Evolutionary conservation across 2,888 invertebrate genomes (phyloP).

Genomic region (Epistrophella euchroma): DNA sequence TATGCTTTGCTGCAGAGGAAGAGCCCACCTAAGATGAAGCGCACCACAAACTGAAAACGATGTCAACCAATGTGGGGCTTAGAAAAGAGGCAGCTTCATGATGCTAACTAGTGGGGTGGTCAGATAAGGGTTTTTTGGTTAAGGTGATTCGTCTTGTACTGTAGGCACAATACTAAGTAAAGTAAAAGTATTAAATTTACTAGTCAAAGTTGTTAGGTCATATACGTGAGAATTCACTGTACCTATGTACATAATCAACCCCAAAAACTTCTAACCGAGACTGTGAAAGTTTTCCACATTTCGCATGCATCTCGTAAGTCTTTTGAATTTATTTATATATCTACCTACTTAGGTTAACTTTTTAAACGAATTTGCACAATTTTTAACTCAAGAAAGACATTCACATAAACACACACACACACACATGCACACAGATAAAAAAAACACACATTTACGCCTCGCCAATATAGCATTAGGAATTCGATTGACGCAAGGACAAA

Average conservation of each 20-base stretch:
- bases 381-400: conserved; percentile 31
- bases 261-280: background rate
- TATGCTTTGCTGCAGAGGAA: no score
- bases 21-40: no score
- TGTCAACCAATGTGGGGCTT: no score
- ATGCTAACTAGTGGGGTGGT: no score
- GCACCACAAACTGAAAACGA: no score
- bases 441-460: background rate
- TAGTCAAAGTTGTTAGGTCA: no score
- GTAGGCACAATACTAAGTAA: no score
- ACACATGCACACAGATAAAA: background rate
- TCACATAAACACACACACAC: conserved; percentile 10
- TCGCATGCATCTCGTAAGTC: background rate
- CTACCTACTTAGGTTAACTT: conserved; percentile 8
- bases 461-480: conserved; percentile 33
- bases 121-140: no score
- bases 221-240: no score
- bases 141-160: no score
- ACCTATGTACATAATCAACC: background rate
- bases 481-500: conserved; percentile 48
- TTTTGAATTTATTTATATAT: conserved; percentile 6
- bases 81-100: no score
- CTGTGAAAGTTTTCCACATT: background rate
- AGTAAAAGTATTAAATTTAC: no score
- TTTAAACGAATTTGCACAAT: conserved; percentile 47